phyloP scores from a whole-genome alignment of 1,140 invertebrate genomes.

The Cotesia chilonis region DNA sequence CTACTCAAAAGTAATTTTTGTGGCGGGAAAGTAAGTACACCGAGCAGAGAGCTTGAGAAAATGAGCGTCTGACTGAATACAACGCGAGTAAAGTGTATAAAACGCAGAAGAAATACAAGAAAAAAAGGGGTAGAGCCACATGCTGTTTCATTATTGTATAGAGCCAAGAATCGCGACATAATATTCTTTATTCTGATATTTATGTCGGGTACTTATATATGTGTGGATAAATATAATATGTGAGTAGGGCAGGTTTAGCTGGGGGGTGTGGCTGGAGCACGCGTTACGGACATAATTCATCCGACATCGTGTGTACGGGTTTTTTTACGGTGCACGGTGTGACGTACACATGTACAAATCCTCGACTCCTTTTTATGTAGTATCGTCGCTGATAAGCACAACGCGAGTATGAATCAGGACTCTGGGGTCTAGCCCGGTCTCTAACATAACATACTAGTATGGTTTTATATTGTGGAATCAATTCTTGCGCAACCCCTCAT shows the following conservation, averaged over 20 bases:
- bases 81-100: conserved; percentile 23
- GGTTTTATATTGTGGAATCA: no score
- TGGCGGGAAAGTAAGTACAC: background rate
- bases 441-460: no score
- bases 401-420: background rate
- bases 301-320: conserved; percentile 27
- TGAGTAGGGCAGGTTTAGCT: conserved; percentile 1
- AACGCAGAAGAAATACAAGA: background rate
- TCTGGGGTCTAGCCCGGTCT: background rate
- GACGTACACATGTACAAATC: conserved; percentile 47
- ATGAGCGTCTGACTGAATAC: no score
- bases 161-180: conserved; percentile 22
- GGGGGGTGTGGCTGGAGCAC: conserved; percentile 51
- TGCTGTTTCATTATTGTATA: conserved; percentile 1
- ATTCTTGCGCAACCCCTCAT: no score
- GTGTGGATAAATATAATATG: background rate
- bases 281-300: conserved; percentile 55
- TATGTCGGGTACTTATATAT: no score
- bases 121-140: conserved; percentile 15
- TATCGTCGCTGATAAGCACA: conserved; percentile 43
- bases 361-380: conserved; percentile 33
- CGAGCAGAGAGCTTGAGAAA: background rate
- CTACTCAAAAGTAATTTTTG: background rate
- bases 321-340: conserved; percentile 27
- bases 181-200: conserved; percentile 17